phyloP scores from a whole-genome alignment of 2,888 invertebrate genomes.

The Hecatera dysodea region DNA sequence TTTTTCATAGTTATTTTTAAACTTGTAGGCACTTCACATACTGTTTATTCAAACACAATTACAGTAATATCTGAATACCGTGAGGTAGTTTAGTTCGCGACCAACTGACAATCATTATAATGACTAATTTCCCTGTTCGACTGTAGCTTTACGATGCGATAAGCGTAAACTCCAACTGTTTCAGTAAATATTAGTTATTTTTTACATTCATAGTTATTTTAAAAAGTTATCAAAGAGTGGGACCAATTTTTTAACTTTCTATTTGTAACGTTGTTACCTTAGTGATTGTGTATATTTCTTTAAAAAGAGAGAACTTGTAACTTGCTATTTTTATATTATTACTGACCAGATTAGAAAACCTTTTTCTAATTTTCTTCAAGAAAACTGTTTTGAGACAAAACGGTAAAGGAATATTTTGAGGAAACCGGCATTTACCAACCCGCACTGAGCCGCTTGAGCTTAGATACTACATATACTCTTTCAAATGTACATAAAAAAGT shows the following conservation, averaged over 20 bases:
- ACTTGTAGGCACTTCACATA: constrained; percentile 6
- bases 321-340: background rate
- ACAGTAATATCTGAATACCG: constrained; percentile 17
- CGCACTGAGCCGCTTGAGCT: too few relatives aligned
- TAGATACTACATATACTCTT: background rate
- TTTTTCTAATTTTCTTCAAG: too few relatives aligned
- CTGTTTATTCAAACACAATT: constrained; percentile 8
- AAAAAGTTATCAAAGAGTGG: background rate
- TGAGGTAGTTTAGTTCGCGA: constrained; percentile 20
- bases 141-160: background rate
- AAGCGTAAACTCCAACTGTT: background rate
- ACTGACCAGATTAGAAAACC: too few relatives aligned
- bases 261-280: too few relatives aligned
- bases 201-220: constrained; percentile 20
- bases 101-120: constrained; percentile 51
- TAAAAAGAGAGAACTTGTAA: too few relatives aligned
- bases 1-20: background rate
- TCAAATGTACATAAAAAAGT: background rate
- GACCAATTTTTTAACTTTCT: background rate
- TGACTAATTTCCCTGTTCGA: constrained; percentile 49
- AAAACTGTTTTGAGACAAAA: too few relatives aligned
- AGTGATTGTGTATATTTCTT: too few relatives aligned
- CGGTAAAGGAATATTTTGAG: too few relatives aligned
- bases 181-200: background rate
- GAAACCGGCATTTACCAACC: too few relatives aligned